Percentiles rank a stretch among this genome's conserved stretches.
Conservation (phyloP, 2,113 vertebrate genomes). For the Podocnemis expansa region DNA sequence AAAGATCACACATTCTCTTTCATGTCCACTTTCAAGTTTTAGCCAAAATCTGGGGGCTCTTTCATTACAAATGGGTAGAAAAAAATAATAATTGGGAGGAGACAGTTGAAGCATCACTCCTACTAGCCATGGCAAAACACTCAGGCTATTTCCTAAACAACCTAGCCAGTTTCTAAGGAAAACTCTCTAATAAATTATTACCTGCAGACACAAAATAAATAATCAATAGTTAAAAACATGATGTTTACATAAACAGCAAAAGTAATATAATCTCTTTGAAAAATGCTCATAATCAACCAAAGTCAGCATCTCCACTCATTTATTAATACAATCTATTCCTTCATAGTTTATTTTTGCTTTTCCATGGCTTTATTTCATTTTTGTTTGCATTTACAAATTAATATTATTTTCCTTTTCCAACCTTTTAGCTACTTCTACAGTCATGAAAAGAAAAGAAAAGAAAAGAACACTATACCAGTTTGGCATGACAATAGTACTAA, state of each 20-base stretch:
- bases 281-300: background rate
- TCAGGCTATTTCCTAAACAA: background rate
- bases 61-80: background rate
- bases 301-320: background rate
- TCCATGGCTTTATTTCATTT: background rate
- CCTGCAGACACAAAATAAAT: background rate
- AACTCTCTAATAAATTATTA: background rate
- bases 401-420: background rate
- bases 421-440: background rate
- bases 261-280: background rate
- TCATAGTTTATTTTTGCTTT: background rate
- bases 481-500: too few relatives aligned
- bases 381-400: background rate
- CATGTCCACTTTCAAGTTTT: background rate
- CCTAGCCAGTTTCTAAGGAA: background rate
- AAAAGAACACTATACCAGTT: too few relatives aligned
- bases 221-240: background rate
- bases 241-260: background rate
- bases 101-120: background rate
- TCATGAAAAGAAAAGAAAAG: background rate
- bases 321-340: background rate
- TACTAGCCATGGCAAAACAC: background rate
- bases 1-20: background rate
- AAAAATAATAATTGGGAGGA: background rate
- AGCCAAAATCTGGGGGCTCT: background rate